Evolutionary conservation across 2,888 invertebrate species (phyloP), one percentile per base, ranked within the genome.

Genomic region (Dermolepida albohirtum): DNA sequence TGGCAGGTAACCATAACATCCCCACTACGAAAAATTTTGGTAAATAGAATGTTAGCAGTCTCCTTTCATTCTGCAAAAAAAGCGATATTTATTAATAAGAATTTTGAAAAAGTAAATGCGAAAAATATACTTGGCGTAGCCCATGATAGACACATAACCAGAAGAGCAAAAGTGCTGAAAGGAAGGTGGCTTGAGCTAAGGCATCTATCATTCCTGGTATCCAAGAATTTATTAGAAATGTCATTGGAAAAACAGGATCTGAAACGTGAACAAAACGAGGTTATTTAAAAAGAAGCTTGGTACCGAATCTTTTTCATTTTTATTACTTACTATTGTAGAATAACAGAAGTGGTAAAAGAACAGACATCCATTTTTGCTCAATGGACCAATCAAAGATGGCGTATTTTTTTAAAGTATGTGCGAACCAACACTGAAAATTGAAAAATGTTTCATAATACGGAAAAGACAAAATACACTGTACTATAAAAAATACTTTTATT

Each of bases 81-180:
- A 22, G 4, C 22, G 1, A 22, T 22, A 22, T 22, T 22, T 22
- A 22, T 22, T 22, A 22, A 4, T 22, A 22, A 22, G n/a, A n/a
- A 22, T 4, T 22, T 22, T 22, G 22, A 22, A 22, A 22, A 22
- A 4, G 2, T 22, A 22, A 22, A 22, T n/a, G 11, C n/a, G 10
- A 14, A 51, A 49, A 16, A 47, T 57, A 72, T 82, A 94, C 95
- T 89, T 95, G 95, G 79, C 98, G 86, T 40, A 98, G 86, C 1
- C 97, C 98, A 80, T 98, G 98, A 84, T 97, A 98, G 73, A 96
- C 90, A 74, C 96, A 95, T 12, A 98, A 87, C 97, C 98, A 98
- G 78, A 97, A 97, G 78, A 98, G 86, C 73, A 98, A 86, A 67
- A 98, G 87, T 5, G 91, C 90, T 73, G 92, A 92, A 0, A 98